These are phyloP conservation scores for Steinernema feltiae DNA, from an alignment of 1,140 invertebrate species.

Conservation along the genomic window DNA sequence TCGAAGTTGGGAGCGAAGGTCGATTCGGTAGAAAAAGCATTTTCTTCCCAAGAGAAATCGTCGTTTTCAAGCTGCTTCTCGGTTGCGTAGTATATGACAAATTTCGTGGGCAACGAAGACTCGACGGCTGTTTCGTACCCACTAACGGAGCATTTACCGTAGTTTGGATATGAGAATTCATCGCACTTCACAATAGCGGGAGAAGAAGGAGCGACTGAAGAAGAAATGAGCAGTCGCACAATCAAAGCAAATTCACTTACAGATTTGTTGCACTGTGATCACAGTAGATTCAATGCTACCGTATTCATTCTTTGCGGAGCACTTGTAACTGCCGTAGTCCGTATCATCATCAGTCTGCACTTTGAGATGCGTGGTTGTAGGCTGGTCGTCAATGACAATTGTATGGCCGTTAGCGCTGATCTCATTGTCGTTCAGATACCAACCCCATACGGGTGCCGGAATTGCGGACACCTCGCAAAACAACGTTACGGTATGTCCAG, in stretches of 20 bases:
- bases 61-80: not conserved
- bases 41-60: not conserved
- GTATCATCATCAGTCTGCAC: not conserved
- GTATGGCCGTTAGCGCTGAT: not conserved
- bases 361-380: not conserved
- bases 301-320: not conserved
- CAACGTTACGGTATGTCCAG: not conserved
- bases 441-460: not conserved
- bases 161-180: not conserved
- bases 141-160: not conserved
- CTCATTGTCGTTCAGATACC: not conserved
- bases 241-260: not conserved
- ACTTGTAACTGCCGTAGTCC: not conserved
- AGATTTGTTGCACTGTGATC: not conserved
- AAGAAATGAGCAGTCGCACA: not conserved
- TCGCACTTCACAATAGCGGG: not conserved
- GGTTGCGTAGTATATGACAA: not conserved
- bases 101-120: not conserved
- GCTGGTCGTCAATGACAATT: not conserved
- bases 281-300: not conserved
- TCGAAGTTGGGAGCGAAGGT: not conserved
- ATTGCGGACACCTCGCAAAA: constrained; percentile 1
- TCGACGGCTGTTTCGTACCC: not conserved
- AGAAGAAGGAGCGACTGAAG: not conserved
- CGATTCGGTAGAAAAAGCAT: not conserved